Conservation (phyloP, 2,797 vertebrate genomes). For the Phaenicophaeus curvirostris region DNA sequence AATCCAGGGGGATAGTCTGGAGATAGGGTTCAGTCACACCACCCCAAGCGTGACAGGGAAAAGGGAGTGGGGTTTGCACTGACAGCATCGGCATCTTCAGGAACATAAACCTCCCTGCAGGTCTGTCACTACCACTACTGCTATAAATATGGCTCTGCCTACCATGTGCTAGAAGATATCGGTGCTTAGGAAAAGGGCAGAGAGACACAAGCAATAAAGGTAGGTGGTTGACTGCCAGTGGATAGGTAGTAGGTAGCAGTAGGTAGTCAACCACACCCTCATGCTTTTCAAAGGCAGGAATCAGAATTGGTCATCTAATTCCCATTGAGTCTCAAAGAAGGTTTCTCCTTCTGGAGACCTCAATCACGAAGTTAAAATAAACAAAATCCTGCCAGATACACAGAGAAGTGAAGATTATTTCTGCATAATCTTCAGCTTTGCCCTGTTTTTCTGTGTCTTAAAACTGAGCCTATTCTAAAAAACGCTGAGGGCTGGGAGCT, state of each 20-base stretch:
- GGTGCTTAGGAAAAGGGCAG: background rate
- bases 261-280: background rate
- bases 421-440: background rate
- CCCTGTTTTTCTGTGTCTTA: background rate
- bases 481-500: background rate
- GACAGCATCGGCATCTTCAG: background rate
- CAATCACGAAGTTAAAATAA: background rate
- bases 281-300: background rate
- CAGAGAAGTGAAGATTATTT: background rate
- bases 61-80: background rate
- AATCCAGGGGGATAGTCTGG: background rate
- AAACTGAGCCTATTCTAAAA: conserved; percentile 4
- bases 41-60: background rate
- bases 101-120: background rate
- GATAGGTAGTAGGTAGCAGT: no score
- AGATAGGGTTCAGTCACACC: fast-evolving
- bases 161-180: background rate
- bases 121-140: background rate
- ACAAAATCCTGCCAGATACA: background rate
- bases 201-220: background rate
- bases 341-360: background rate
- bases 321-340: background rate
- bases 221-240: no score
- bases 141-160: background rate
- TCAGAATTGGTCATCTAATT: background rate